Conservation (phyloP, 2,797 vertebrate genomes). For the Tenualosa ilisha region DNA sequence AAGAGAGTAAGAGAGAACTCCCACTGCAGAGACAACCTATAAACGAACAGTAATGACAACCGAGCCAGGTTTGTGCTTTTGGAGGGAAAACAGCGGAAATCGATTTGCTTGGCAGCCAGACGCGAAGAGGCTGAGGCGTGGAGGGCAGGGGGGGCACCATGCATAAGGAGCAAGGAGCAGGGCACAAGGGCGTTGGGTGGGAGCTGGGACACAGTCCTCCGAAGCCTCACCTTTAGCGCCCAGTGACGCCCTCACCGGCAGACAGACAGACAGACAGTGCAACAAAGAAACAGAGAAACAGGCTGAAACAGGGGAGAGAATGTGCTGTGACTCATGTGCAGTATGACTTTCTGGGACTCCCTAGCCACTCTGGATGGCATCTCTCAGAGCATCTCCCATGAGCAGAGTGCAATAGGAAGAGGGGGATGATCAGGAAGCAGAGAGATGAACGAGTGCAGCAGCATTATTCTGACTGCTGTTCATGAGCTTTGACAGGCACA, state of each 20-base stretch:
- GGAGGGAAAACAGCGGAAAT: conserved; percentile 51
- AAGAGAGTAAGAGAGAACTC: background rate
- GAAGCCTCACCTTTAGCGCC: background rate
- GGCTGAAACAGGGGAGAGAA: background rate
- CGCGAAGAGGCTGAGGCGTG: background rate
- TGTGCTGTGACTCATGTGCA: background rate
- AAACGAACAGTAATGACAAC: conserved; percentile 50
- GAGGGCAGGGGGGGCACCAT: background rate
- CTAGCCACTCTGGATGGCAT: conserved; percentile 24
- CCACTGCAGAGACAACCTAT: conserved; percentile 24
- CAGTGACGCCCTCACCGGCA: background rate
- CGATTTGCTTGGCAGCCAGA: conserved; percentile 48
- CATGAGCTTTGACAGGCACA: conserved; percentile 13
- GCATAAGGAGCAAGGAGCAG: background rate
- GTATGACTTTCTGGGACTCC: conserved; percentile 38
- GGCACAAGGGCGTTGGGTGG: too few relatives aligned
- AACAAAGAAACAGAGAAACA: background rate
- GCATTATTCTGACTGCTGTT: background rate
- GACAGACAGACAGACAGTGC: background rate
- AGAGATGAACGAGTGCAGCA: conserved; percentile 28
- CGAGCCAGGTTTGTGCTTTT: conserved; percentile 48
- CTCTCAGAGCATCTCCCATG: conserved; percentile 28
- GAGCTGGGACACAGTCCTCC: background rate
- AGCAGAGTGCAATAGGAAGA: conserved; percentile 64
- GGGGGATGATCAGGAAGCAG: conserved; percentile 18